A percentile compares a stretch with the other conserved stretches of the same genome.
Conservation (phyloP, 1,140 invertebrate species). For the Bombus haemorrhoidalis region DNA sequence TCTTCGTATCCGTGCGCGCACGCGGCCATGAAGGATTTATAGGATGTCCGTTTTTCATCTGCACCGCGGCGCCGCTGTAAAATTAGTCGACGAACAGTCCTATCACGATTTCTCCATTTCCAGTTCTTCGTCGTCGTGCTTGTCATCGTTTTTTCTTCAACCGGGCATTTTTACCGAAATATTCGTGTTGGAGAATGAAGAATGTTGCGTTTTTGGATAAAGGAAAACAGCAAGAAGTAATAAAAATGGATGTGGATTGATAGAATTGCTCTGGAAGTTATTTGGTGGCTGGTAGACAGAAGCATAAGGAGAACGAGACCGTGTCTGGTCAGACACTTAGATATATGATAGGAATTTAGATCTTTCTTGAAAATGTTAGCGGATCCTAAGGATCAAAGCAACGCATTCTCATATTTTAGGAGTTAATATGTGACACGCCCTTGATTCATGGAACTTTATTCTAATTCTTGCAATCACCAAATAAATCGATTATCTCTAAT, state of each 20-base stretch:
- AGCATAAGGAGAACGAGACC: neutral
- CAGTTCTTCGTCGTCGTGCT: neutral
- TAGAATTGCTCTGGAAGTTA: neutral
- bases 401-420: too few species aligned
- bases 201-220: neutral
- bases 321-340: neutral
- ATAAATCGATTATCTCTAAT: too few species aligned
- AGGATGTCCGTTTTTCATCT: slow-evolving; percentile 52
- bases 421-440: neutral
- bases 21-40: slow-evolving; percentile 47
- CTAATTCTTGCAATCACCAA: too few species aligned
- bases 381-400: neutral
- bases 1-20: slow-evolving; percentile 54
- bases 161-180: neutral
- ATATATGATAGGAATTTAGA: neutral
- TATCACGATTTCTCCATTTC: slow-evolving; percentile 25
- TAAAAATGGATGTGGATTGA: neutral
- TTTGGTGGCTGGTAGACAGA: too few species aligned
- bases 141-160: too few species aligned
- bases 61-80: slow-evolving; percentile 19
- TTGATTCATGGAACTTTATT: too few species aligned
- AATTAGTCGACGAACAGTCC: slow-evolving; percentile 39
- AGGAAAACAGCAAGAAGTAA: neutral
- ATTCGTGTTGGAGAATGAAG: neutral
- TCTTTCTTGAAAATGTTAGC: neutral